Base-by-base conservation (phyloP, 1,140 invertebrate genomes). In the Scaptomyza montana region DNA sequence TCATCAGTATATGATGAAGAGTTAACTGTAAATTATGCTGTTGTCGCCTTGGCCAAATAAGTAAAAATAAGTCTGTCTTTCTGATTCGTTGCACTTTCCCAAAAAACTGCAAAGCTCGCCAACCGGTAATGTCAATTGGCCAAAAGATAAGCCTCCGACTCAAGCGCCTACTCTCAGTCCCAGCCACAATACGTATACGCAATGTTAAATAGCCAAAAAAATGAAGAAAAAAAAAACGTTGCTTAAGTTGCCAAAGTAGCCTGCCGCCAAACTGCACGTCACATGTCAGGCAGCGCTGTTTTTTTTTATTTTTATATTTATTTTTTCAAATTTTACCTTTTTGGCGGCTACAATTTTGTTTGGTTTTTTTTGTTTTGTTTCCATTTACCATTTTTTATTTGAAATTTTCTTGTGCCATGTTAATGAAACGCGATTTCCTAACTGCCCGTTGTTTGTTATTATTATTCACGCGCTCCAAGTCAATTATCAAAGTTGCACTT, bases 371-470 rank as follows among this genome's bases (percentile, higher is more conserved):
- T 64, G 64, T 77, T 74, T 59, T 64, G 64, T 77, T 74, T 59
- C 60, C 71, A 72, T 57, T 61, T 69, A 50, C 74, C 73, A 68
- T 76, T 86, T 76, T 19, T 51, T 25, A 50, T 73, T 74, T 80
- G 78, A 63, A 69, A 74, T 86, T 85, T 84, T 74, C 70, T 50
- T 66, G 78, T 87, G 75, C 57, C 75, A 76, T 86, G 82, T 87
- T 86, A 86, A 87, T 86, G 75, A 86, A 81, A 87, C 81, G 82
- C 81, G 67, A 87, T 86, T 86, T 81, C 82, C 81, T 81, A 81
- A 76, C 81, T 55, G 74, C 39, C 49, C 80, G 80, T 74, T 87
- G 81, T 66, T 76, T 76, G 81, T 82, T 86, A 87, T 86, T 87
- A 82, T 87, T 87, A 82, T 87, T 86, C 82, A 86, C 78, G 81